Evolutionary conservation across 2,797 vertebrate genomes (phyloP).

Genomic region (Takifugu ocellatus): DNA sequence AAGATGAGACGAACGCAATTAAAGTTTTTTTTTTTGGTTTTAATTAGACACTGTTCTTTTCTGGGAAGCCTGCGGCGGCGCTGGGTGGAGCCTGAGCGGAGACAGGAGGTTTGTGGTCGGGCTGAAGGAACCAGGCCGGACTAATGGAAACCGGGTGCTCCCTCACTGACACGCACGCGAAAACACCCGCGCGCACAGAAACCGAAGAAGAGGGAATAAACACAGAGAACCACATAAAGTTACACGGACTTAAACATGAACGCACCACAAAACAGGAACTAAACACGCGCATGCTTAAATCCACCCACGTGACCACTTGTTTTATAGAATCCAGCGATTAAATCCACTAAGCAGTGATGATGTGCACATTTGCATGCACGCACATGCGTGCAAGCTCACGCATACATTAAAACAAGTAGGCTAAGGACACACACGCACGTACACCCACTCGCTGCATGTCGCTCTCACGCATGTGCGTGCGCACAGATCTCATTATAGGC

Average conservation of each 20-base stretch:
- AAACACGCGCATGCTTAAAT: constrained; percentile 15
- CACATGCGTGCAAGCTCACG: constrained; percentile 42
- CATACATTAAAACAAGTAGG: constrained; percentile 33
- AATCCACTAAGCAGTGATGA: constrained; percentile 44
- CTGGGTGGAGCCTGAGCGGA: constrained; percentile 73
- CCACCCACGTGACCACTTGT: constrained; percentile 29
- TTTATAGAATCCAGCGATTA: constrained; percentile 35
- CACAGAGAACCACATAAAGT: constrained; percentile 1
- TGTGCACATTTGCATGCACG: constrained; percentile 50
- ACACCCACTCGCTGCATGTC: constrained; percentile 40
- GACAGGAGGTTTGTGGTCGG: constrained; percentile 74
- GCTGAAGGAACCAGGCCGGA: constrained; percentile 59
- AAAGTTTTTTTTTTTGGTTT: constrained; percentile 50
- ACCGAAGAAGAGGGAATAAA: background rate
- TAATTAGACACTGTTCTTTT: constrained; percentile 76
- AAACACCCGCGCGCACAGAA: constrained; percentile 10
- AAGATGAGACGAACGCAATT: constrained; percentile 71
- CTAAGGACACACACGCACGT: constrained; percentile 16
- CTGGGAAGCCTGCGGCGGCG: constrained; percentile 70
- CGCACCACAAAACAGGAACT: background rate
- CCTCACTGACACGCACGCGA: constrained; percentile 29
- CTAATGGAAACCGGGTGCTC: constrained; percentile 78
- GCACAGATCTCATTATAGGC: constrained; percentile 45
- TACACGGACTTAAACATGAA: constrained; percentile 14
- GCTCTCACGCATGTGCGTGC: constrained; percentile 26